Conservation (phyloP, 2,113 vertebrate genomes). For the Aepyceros melampus region DNA sequence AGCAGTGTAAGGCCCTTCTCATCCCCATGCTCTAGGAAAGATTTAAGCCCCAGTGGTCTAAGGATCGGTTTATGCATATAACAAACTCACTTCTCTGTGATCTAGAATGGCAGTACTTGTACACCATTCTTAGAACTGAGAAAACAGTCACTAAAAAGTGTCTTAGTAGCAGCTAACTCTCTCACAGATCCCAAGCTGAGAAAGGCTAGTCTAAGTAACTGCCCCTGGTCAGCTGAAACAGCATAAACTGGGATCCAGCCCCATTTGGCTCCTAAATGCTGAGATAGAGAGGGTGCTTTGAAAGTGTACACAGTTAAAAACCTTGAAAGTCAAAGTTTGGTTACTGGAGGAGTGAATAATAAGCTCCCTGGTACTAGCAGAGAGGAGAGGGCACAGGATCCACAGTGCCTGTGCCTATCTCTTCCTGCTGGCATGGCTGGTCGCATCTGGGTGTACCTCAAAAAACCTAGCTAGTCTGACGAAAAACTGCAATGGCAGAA, state of each 20-base stretch:
- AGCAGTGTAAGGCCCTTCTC: not conserved
- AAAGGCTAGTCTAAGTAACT: not conserved
- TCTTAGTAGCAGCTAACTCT: not conserved
- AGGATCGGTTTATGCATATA: not conserved
- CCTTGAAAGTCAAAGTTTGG: constrained; percentile 19
- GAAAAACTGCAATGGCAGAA: constrained; percentile 68
- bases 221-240: not conserved
- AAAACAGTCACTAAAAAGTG: not conserved
- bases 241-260: constrained; percentile 8
- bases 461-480: constrained; percentile 43
- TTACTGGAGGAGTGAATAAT: constrained; percentile 21
- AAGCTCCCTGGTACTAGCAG: constrained; percentile 58
- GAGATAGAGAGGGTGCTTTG: constrained; percentile 50
- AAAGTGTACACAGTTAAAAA: constrained; percentile 13
- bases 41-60: not conserved
- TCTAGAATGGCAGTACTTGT: not conserved
- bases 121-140: not conserved
- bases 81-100: not conserved
- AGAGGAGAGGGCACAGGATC: constrained; percentile 49
- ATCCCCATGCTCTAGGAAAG: not conserved
- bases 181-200: not conserved
- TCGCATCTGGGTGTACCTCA: constrained; percentile 65
- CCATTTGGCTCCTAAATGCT: constrained; percentile 36
- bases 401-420: not conserved
- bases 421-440: constrained; percentile 73